Percentiles rank a stretch among this genome's conserved stretches.
These are phyloP conservation scores for Chondrilla cf. caribensis DNA, from an alignment of 37 sponge, comb jelly and placozoan species.

Conservation along the genomic window DNA sequence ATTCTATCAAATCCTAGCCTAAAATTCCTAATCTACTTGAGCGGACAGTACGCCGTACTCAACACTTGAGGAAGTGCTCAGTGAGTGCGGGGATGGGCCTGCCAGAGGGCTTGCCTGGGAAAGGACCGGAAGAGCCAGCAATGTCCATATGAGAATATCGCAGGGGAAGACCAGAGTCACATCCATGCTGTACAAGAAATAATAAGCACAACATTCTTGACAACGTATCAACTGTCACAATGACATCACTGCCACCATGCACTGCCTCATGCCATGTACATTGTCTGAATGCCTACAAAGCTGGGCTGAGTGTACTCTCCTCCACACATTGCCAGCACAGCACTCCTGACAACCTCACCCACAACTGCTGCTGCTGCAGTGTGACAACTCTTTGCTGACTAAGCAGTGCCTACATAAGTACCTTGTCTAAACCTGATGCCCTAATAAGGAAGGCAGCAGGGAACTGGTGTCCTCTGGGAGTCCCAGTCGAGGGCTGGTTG, in stretches of 20 bases:
- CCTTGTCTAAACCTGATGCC: constrained; percentile 57
- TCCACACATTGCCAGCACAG: too few relatives aligned
- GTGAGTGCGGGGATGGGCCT: constrained; percentile 38
- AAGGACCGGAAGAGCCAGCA: constrained; percentile 50
- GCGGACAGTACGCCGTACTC: background rate
- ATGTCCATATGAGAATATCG: constrained; percentile 54
- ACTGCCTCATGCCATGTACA: too few relatives aligned
- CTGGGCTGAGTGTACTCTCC: too few relatives aligned
- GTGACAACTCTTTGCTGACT: too few relatives aligned
- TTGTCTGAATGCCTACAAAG: too few relatives aligned
- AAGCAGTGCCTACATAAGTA: too few relatives aligned
- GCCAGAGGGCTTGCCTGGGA: constrained; percentile 32
- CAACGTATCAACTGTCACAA: too few relatives aligned
- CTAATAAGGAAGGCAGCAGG: constrained; percentile 53
- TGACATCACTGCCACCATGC: too few relatives aligned
- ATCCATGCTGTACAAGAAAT: constrained; percentile 32
- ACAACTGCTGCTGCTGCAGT: too few relatives aligned
- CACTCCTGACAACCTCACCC: too few relatives aligned
- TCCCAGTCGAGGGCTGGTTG: constrained; percentile 33
- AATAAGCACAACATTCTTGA: too few relatives aligned
- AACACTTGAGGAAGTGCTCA: background rate
- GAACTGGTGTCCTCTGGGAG: constrained; percentile 56
- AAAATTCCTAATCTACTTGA: background rate
- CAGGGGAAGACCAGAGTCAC: constrained; percentile 40
- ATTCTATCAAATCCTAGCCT: too few relatives aligned